Conservation (phyloP, 2,113 vertebrate genomes). For the Nothoprocta pentlandii region DNA sequence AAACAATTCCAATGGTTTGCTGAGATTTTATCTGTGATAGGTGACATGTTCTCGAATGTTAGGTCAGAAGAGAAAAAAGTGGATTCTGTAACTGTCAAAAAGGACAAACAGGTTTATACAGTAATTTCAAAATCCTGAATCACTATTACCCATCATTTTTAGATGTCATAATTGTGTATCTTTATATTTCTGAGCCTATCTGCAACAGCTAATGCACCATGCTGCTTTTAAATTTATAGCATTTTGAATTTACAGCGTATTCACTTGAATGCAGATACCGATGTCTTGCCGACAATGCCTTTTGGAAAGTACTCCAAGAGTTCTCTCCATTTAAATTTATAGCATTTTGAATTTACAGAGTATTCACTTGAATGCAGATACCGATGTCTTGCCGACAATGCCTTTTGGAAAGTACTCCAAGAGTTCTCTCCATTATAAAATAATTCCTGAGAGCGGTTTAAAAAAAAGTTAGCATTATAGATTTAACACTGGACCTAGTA, state of each 20-base stretch:
- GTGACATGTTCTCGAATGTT: neutral
- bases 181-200: neutral
- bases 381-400: neutral
- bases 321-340: neutral
- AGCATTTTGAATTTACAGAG: neutral
- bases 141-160: neutral
- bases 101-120: neutral
- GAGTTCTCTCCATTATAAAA: neutral
- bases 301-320: neutral
- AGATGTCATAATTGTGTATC: neutral
- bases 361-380: neutral
- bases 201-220: fast-evolving
- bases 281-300: neutral
- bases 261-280: neutral
- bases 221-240: neutral
- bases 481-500: neutral
- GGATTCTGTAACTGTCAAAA: neutral
- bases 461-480: neutral
- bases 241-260: neutral
- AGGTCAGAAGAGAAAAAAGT: neutral
- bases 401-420: neutral
- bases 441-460: neutral
- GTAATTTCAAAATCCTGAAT: neutral
- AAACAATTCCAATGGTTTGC: neutral
- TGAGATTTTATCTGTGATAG: neutral